Conservation (phyloP, 2,888 invertebrate species). For the Scaptomyza cyrtandrae region DNA sequence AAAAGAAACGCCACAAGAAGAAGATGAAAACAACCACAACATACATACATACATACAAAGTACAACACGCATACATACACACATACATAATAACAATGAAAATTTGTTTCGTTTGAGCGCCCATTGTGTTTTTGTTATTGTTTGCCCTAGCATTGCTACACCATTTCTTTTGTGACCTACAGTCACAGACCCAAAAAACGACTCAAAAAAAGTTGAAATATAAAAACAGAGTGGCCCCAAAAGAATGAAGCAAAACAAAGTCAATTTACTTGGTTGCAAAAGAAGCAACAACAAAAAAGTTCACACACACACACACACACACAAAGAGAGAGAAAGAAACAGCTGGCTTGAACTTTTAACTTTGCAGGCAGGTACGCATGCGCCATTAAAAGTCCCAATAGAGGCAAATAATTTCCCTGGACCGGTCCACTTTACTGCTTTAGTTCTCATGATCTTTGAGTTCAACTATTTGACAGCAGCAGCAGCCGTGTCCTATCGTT, state of each 20-base stretch:
- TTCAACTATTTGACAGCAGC: neutral
- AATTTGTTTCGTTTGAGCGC: slow-evolving; percentile 68
- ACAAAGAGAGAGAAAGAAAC: slow-evolving; percentile 12
- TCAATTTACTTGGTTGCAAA: slow-evolving; percentile 45
- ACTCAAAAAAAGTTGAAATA: slow-evolving; percentile 10
- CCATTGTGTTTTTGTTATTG: slow-evolving; percentile 47
- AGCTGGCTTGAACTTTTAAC: slow-evolving; percentile 48
- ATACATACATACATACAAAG: slow-evolving; percentile 23
- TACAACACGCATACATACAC: neutral
- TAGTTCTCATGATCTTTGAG: neutral
- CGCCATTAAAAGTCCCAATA: slow-evolving; percentile 26
- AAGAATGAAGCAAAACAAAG: slow-evolving; percentile 53
- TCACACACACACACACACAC: slow-evolving; percentile 19
- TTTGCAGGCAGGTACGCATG: slow-evolving; percentile 45
- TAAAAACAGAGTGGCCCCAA: slow-evolving; percentile 45
- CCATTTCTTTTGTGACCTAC: slow-evolving; percentile 61
- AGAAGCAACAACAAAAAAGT: slow-evolving; percentile 22
- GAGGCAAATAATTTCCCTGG: slow-evolving; percentile 16
- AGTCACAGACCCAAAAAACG: slow-evolving; percentile 27
- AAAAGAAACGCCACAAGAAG: slow-evolving; percentile 50
- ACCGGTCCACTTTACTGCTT: neutral
- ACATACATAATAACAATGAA: slow-evolving; percentile 63
- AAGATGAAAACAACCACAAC: slow-evolving; percentile 24
- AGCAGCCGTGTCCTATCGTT: neutral
- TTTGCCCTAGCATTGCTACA: slow-evolving; percentile 44